Evolutionary conservation across 2,113 vertebrate species (phyloP).

Genomic region (Athene noctua): DNA sequence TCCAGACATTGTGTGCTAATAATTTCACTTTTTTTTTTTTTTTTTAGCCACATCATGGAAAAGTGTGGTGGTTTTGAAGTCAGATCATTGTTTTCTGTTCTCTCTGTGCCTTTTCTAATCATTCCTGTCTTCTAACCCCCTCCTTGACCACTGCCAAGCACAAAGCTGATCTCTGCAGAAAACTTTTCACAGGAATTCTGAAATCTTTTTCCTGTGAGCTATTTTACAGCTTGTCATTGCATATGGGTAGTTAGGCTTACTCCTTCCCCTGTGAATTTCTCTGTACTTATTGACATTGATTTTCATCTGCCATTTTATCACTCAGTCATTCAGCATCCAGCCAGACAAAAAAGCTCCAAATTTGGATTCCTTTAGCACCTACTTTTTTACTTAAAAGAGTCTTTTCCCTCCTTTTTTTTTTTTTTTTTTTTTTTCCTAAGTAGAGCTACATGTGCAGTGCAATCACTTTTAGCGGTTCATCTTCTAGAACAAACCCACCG

Average conservation of each 20-base stretch:
- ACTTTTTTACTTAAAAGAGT: background rate
- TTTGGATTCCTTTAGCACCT: background rate
- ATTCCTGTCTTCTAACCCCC: background rate
- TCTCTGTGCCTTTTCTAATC: background rate
- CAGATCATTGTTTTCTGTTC: background rate
- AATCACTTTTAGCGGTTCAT: background rate
- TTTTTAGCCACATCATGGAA: background rate
- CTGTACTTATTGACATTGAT: background rate
- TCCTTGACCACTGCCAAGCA: background rate
- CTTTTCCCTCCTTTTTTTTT: rapidly evolving
- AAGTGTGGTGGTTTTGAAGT: background rate
- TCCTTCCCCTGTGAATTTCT: background rate
- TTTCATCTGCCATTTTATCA: constrained; percentile 14
- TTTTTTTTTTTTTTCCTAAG: background rate
- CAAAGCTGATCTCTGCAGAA: background rate
- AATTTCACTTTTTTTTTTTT: background rate
- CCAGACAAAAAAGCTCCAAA: constrained; percentile 15
- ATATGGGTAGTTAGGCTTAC: background rate
- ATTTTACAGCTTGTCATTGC: background rate
- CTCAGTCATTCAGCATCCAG: background rate
- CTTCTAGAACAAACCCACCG: background rate
- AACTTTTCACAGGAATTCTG: background rate
- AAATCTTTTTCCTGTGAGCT: background rate
- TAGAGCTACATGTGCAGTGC: background rate
- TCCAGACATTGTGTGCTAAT: background rate